Evolutionary conservation across 2,797 vertebrate genomes (phyloP).

Genomic region (Chlorospingus semifuscus): DNA sequence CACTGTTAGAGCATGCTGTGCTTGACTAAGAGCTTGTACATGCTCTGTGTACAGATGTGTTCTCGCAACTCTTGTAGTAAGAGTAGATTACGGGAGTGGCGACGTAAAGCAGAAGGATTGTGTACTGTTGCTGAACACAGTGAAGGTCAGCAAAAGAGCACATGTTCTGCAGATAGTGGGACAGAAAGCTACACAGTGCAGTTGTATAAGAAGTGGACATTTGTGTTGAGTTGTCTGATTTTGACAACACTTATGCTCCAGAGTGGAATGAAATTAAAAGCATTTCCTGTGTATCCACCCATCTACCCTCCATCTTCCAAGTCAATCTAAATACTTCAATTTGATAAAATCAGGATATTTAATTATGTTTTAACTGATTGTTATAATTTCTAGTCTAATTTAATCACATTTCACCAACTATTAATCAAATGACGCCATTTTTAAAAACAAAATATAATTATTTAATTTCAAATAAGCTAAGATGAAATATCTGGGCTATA

Average conservation of each 20-base stretch:
- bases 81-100: background rate
- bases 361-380: background rate
- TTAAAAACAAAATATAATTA: background rate
- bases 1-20: background rate
- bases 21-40: conserved; percentile 18
- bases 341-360: background rate
- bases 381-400: background rate
- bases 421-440: background rate
- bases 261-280: background rate
- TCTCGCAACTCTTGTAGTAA: background rate
- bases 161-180: background rate
- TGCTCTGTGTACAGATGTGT: background rate
- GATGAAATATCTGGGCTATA: background rate
- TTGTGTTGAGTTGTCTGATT: background rate
- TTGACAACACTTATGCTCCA: background rate
- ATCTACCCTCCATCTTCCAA: background rate
- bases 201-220: background rate
- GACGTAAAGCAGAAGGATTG: background rate
- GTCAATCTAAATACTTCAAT: background rate
- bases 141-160: background rate
- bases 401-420: background rate
- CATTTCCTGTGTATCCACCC: background rate
- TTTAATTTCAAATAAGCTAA: background rate
- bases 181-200: background rate
- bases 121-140: background rate